Evolutionary conservation across 2,888 invertebrate species (phyloP), one percentile per base, ranked within the genome.

Genomic region (Horisme vitalbata): DNA sequence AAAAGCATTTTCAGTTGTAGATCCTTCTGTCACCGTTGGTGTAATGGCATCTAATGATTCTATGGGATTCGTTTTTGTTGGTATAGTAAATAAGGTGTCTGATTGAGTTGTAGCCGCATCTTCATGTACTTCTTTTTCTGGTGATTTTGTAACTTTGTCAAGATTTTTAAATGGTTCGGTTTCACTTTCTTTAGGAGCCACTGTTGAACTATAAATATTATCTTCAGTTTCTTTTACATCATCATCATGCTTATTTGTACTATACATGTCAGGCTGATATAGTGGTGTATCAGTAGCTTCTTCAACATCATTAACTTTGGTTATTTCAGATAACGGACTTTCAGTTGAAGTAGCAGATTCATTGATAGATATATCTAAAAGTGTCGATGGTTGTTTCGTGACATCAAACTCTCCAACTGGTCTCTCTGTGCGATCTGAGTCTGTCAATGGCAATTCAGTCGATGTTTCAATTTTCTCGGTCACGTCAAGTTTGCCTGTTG

Each of bases 381-480:
- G 24, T 20, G 30, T 26, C 13, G 9, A 36, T 39, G 30, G 44
- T 38, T 11, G 13, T 24, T 37, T 41, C 37, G 3, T n/a, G n/a
- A n/a, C n/a, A n/a, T n/a, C n/a, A n/a, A n/a, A n/a, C n/a, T 36
- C 14, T 26, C 41, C 45, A 18, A 14, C 24, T 9, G 28, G 18
- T 2, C 21, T 39, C 28, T 13, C 9, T 9, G 5, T 31, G 3
- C 5, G 7, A 10, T 26, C 26, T 13, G 12, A 14, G 8, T 37
- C 32, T 4, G 24, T 41, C 23, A 33, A 11, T 8, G 37, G 11
- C 5, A 61, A 34, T 7, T 50, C 52, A 12, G 59, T 61, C n/a
- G 52, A 48, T 43, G 41, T 37, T 48, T 59, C 48, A 7, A 43
- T 47, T 23, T 47, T 39, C 49, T 59, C 52, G 5, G 52, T 54